Percentiles rank a stretch among this genome's conserved stretches.
These are phyloP conservation scores for Pluvialis apricaria DNA, from an alignment of 2,113 vertebrate species.

Conservation along the genomic window DNA sequence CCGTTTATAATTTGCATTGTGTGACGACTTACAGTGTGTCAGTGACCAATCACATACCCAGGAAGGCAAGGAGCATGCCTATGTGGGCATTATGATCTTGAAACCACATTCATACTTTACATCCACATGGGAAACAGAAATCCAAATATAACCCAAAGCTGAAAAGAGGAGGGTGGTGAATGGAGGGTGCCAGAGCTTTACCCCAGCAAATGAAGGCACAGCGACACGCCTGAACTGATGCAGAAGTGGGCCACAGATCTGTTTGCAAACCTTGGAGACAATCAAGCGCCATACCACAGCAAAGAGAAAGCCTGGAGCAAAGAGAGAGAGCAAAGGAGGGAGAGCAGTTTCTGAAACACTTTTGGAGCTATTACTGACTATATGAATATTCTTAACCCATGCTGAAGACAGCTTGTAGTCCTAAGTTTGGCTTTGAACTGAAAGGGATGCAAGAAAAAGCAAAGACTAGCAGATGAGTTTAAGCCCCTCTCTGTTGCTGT, in stretches of 20 bases:
- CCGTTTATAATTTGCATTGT: not conserved
- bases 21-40: not conserved
- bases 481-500: not conserved
- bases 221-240: not conserved
- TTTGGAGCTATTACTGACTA: not conserved
- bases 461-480: not conserved
- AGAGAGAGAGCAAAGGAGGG: not conserved
- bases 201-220: not conserved
- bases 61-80: not conserved
- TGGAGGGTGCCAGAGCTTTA: not conserved
- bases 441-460: not conserved
- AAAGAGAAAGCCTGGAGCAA: not conserved
- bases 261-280: not conserved
- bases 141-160: not conserved
- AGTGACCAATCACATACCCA: not conserved
- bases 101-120: not conserved
- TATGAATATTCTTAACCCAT: not conserved
- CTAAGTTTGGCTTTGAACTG: not conserved
- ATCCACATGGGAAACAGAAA: not conserved
- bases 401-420: not conserved
- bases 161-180: not conserved
- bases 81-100: not conserved
- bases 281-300: not conserved
- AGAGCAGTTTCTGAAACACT: not conserved
- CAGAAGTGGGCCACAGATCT: not conserved